A percentile compares a stretch with the other conserved stretches of the same genome.
These are phyloP conservation scores for Corythaeola cristata DNA, from an alignment of 2,113 vertebrate species.

Conservation along the genomic window DNA sequence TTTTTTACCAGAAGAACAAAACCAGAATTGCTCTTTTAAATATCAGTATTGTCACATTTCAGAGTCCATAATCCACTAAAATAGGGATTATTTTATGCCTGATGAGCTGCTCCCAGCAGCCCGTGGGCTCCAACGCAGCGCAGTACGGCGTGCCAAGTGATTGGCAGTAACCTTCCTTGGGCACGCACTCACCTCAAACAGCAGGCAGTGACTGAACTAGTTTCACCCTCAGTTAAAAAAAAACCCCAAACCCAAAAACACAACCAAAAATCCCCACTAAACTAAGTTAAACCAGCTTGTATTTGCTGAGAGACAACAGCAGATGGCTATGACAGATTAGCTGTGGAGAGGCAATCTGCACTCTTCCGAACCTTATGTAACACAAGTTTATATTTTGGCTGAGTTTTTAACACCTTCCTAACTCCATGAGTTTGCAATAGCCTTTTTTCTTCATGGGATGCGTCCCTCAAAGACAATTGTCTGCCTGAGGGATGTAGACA, in stretches of 20 bases:
- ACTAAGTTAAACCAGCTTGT: neutral
- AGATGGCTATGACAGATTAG: slow-evolving; percentile 48
- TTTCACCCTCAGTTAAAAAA: neutral
- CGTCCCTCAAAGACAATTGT: neutral
- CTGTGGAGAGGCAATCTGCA: neutral
- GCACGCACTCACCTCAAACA: neutral
- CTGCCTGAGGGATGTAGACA: neutral
- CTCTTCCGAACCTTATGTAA: neutral
- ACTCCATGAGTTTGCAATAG: neutral
- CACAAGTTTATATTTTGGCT: neutral
- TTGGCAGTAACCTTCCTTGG: neutral
- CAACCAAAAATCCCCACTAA: neutral
- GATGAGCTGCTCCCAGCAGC: neutral
- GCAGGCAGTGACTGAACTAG: neutral
- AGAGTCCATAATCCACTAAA: neutral
- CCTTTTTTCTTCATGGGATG: neutral
- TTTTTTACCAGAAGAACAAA: neutral
- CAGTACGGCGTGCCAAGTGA: neutral
- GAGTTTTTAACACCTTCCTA: slow-evolving; percentile 21
- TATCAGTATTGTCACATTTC: neutral
- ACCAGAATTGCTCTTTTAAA: neutral
- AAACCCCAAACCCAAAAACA: neutral
- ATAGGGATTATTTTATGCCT: neutral
- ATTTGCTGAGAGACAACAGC: slow-evolving; percentile 17
- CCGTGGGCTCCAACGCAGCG: accelerated